Conservation (phyloP, 2,113 vertebrate genomes). For the Acrocephalus arundinaceus region DNA sequence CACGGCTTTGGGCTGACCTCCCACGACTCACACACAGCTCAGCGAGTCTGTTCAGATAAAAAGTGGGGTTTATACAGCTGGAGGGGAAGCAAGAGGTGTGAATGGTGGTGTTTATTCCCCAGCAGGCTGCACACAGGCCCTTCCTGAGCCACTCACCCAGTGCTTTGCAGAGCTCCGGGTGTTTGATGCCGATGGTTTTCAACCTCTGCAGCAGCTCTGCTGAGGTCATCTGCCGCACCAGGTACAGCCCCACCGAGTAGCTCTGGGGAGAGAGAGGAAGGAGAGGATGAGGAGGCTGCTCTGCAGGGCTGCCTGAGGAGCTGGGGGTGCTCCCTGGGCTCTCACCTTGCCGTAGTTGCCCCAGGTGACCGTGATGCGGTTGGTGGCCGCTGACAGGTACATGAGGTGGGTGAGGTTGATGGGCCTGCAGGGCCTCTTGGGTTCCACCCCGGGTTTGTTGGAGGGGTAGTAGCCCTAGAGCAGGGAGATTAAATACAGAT, state of each 20-base stretch:
- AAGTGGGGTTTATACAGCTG: neutral
- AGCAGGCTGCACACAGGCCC: neutral
- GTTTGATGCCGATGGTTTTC: constrained; percentile 92
- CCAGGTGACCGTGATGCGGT: constrained; percentile 95
- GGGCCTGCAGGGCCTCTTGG: constrained; percentile 94
- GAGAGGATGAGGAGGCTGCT: neutral
- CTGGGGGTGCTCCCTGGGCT: rapidly evolving
- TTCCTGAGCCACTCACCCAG: constrained; percentile 82
- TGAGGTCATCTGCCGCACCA: constrained; percentile 92
- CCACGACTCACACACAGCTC: neutral
- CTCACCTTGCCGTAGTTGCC: constrained; percentile 97
- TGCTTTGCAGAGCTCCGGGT: constrained; percentile 92
- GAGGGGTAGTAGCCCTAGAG: constrained; percentile 95
- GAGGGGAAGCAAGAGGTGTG: neutral
- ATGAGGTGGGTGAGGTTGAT: constrained; percentile 97
- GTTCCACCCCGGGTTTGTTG: constrained; percentile 96
- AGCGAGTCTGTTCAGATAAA: neutral
- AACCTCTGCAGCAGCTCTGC: constrained; percentile 92
- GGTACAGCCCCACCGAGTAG: constrained; percentile 92
- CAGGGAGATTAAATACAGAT: neutral
- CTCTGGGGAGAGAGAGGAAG: constrained; percentile 73
- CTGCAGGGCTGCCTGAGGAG: rapidly evolving
- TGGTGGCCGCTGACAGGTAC: constrained; percentile 91
- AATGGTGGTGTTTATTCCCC: neutral
- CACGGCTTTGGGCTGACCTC: neutral